Percentiles rank a stretch among this genome's conserved stretches.
Conservation (phyloP, 2,888 invertebrate species). For the Lepidonotus clava region DNA sequence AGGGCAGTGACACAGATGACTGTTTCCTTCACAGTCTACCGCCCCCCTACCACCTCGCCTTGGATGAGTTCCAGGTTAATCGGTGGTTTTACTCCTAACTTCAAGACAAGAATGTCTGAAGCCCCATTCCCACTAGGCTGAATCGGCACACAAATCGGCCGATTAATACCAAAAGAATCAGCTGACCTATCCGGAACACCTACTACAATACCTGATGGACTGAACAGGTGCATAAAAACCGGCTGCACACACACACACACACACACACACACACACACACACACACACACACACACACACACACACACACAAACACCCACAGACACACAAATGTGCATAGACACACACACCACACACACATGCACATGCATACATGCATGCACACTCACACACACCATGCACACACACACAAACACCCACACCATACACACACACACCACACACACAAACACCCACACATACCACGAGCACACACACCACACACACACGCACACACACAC, state of each 20-base stretch:
- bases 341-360: not conserved
- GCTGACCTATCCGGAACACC: too few species aligned
- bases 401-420: not conserved
- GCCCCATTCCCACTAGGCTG: too few species aligned
- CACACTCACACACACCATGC: not conserved
- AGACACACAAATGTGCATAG: not conserved
- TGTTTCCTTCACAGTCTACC: too few species aligned
- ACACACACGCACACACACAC: not conserved
- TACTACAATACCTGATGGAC: too few species aligned
- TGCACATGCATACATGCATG: not conserved
- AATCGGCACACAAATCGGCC: too few species aligned
- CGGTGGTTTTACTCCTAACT: too few species aligned
- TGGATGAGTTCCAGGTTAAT: too few species aligned
- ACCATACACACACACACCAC: not conserved
- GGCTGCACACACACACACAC: not conserved
- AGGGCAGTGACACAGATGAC: too few species aligned
- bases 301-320: not conserved
- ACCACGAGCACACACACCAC: not conserved
- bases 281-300: not conserved
- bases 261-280: not conserved
- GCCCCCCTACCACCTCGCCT: too few species aligned
- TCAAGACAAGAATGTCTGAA: too few species aligned
- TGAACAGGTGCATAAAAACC: not conserved
- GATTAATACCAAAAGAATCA: too few species aligned
- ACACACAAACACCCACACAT: not conserved